Percentiles rank a stretch among this genome's conserved stretches.
These are phyloP conservation scores for Drosophila varians DNA, from an alignment of 1,140 invertebrate genomes.

Conservation along the genomic window DNA sequence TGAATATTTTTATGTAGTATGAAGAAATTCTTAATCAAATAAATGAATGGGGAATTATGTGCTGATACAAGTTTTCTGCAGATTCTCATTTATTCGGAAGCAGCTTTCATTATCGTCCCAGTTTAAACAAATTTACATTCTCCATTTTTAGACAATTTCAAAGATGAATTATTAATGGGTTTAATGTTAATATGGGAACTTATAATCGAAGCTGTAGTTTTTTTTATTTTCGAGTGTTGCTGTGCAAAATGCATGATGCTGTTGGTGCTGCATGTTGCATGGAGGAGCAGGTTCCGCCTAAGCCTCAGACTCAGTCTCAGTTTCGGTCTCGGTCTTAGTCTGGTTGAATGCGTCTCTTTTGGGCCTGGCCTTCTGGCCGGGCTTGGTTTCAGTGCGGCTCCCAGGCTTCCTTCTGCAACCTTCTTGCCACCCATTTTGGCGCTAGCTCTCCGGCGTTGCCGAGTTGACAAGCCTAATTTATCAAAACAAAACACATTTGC, in stretches of 20 bases:
- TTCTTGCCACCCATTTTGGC: constrained; percentile 20
- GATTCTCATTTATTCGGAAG: no score
- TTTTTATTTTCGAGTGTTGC: background rate
- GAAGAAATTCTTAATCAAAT: no score
- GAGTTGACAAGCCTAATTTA: constrained; percentile 83
- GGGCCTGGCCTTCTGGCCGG: constrained; percentile 10
- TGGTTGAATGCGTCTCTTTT: constrained; percentile 33
- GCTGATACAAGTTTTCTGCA: no score
- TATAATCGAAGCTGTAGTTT: background rate
- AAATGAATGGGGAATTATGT: no score
- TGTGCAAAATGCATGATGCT: constrained; percentile 2
- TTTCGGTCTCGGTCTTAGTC: constrained; percentile 36
- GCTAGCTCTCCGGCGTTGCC: constrained; percentile 46
- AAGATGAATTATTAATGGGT: background rate
- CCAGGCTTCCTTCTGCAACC: constrained; percentile 19
- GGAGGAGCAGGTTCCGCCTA: constrained; percentile 10
- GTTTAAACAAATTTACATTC: background rate
- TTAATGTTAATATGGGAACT: background rate
- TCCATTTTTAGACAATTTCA: background rate
- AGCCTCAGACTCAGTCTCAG: constrained; percentile 38
- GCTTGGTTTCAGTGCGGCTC: constrained; percentile 49
- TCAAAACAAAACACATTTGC: constrained; percentile 82
- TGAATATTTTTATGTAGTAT: no score
- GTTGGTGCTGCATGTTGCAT: constrained; percentile 38
- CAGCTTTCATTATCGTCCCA: background rate